Evolutionary conservation across 2,797 vertebrate genomes (phyloP).

Genomic region (Pagetopsis macropterus): DNA sequence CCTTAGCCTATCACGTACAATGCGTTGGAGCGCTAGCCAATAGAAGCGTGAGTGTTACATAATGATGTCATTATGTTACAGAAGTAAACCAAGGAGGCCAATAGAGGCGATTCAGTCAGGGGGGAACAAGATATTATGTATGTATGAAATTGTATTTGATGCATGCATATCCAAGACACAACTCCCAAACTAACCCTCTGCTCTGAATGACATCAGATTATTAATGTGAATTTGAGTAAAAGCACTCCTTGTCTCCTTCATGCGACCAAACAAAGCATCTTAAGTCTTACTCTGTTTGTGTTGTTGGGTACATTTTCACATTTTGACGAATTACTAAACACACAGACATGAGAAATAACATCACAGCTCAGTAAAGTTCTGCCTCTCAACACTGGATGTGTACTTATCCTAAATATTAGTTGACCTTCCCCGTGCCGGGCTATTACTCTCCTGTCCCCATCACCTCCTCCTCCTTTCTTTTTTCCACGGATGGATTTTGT

Average conservation of each 20-base stretch:
- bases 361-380: conserved; percentile 12
- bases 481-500: conserved; percentile 80
- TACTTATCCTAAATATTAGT: conserved; percentile 80
- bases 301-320: background rate
- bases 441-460: conserved; percentile 74
- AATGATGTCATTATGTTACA: too few species aligned
- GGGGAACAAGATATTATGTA: background rate
- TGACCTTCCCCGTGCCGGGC: conserved; percentile 76
- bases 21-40: too few species aligned
- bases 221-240: conserved; percentile 60
- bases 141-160: background rate
- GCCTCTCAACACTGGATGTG: conserved; percentile 65
- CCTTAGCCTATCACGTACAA: too few species aligned
- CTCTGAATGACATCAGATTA: conserved; percentile 48
- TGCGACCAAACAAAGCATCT: conserved; percentile 38
- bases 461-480: conserved; percentile 28
- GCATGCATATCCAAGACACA: background rate
- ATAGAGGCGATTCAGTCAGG: too few species aligned
- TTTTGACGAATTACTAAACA: conserved; percentile 18
- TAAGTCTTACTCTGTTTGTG: conserved; percentile 14
- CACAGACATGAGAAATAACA: background rate
- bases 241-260: conserved; percentile 36
- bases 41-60: too few species aligned
- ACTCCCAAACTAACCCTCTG: conserved; percentile 13
- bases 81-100: too few species aligned